Conservation (phyloP, 2,113 vertebrate species). For the Sminthopsis crassicaudata region DNA sequence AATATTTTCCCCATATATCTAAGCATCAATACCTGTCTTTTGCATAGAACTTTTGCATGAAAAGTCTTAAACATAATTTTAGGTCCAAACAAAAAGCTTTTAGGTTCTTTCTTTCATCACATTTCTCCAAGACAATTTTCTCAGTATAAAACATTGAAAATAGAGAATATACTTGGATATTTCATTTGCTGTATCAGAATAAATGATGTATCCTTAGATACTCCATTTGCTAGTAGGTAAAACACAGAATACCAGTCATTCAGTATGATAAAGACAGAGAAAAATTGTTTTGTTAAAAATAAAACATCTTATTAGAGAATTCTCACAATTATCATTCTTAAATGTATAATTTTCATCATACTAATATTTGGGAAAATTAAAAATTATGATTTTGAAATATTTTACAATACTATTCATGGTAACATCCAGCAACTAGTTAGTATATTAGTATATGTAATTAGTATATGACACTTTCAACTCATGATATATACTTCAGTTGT, state of each 20-base stretch:
- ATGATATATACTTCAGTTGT: constrained; percentile 17
- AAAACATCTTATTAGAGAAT: constrained; percentile 44
- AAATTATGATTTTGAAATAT: background rate
- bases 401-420: background rate
- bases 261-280: background rate
- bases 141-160: too few relatives aligned
- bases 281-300: constrained; percentile 43
- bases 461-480: constrained; percentile 8
- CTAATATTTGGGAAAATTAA: constrained; percentile 34
- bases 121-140: too few relatives aligned
- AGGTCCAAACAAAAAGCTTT: too few relatives aligned
- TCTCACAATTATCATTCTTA: constrained; percentile 33
- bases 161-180: too few relatives aligned
- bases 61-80: too few relatives aligned
- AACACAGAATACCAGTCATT: background rate
- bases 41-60: too few relatives aligned
- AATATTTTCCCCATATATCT: too few relatives aligned
- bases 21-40: too few relatives aligned
- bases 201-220: background rate
- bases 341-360: constrained; percentile 19
- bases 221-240: background rate
- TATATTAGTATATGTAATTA: constrained; percentile 6
- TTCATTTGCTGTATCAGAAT: background rate
- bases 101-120: too few relatives aligned
- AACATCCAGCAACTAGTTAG: background rate